These are phyloP conservation scores for Echinops telfairi DNA, from an alignment of 2,113 vertebrate genomes.

Conservation along the genomic window DNA sequence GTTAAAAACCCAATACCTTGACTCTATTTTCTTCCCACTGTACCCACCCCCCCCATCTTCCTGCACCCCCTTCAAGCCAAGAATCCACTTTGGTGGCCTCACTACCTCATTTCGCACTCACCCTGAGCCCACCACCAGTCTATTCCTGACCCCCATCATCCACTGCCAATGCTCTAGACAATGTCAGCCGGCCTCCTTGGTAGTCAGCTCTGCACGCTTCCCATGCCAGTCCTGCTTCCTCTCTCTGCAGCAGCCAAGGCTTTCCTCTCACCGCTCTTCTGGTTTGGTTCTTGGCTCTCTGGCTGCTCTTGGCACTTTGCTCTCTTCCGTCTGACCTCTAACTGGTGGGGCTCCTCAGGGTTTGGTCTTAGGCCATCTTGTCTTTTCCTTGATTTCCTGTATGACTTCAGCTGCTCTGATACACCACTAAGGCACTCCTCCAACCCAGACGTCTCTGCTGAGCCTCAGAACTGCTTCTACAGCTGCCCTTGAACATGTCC, in stretches of 20 bases:
- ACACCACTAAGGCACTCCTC: slow-evolving; percentile 34
- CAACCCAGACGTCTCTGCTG: slow-evolving; percentile 45
- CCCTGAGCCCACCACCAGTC: neutral
- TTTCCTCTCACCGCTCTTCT: slow-evolving; percentile 33
- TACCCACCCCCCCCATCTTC: neutral
- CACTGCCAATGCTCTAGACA: neutral
- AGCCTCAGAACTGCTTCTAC: slow-evolving; percentile 14
- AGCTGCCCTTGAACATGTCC: neutral
- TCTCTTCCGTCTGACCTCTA: slow-evolving; percentile 64
- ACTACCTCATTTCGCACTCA: neutral
- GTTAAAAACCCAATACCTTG: slow-evolving; percentile 11
- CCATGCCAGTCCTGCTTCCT: slow-evolving; percentile 9
- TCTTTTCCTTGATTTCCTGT: slow-evolving; percentile 46
- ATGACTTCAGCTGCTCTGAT: slow-evolving; percentile 65
- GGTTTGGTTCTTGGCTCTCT: slow-evolving; percentile 46
- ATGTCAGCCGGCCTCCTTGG: neutral
- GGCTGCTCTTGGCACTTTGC: slow-evolving; percentile 63
- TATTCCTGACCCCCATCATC: neutral
- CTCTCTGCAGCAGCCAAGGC: slow-evolving; percentile 12
- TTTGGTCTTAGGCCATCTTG: slow-evolving; percentile 65
- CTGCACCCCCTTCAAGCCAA: neutral
- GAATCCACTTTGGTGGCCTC: neutral
- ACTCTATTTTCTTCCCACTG: neutral
- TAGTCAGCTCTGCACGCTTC: neutral
- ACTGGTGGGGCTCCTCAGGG: slow-evolving; percentile 58